Conservation (phyloP, 1,140 invertebrate species). For the Nephila pilipes region DNA sequence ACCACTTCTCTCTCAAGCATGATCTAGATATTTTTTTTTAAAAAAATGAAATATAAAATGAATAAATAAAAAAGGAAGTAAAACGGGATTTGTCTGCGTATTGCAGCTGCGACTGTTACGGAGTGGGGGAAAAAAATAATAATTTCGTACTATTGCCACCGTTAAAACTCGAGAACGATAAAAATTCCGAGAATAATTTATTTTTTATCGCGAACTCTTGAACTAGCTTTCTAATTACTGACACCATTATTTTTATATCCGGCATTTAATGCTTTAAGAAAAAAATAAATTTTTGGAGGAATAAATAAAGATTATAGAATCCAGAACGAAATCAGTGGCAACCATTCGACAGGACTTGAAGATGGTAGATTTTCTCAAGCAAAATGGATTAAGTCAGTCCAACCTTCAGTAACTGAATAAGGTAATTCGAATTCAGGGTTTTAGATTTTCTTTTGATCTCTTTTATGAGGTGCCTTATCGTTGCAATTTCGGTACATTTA, state of each 20-base stretch:
- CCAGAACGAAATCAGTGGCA: constrained; percentile 43
- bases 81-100: neutral
- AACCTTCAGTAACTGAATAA: neutral
- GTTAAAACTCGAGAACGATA: constrained; percentile 39
- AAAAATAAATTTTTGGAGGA: constrained; percentile 12
- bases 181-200: constrained; percentile 7
- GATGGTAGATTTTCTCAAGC: neutral
- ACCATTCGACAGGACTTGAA: neutral
- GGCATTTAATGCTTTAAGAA: neutral
- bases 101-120: neutral
- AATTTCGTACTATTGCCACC: neutral
- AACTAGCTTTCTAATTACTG: constrained; percentile 66
- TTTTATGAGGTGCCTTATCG: neutral
- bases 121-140: neutral
- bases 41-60: neutral
- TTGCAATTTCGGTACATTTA: neutral
- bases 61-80: neutral
- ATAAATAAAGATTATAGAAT: constrained; percentile 71
- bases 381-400: neutral
- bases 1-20: neutral
- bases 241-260: constrained; percentile 68
- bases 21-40: neutral
- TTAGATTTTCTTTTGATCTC: neutral
- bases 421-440: constrained; percentile 4
- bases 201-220: constrained; percentile 54